Conservation (phyloP, 2,888 invertebrate species). For the Plagodis pulveraria region DNA sequence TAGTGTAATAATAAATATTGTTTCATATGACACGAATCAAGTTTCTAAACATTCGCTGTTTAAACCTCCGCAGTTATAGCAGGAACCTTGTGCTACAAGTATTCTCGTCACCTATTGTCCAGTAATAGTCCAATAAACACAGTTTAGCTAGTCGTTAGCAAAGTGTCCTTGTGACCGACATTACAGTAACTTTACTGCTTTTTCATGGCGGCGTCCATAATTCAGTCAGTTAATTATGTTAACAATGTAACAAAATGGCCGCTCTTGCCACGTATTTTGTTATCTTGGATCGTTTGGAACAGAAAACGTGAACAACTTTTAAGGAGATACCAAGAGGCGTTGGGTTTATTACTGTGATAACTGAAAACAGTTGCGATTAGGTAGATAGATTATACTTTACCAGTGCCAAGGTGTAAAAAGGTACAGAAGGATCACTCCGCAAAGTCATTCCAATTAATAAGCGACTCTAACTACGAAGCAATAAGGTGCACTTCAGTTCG, state of each 20-base stretch:
- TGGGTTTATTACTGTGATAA: background rate
- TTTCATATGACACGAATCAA: too few species aligned
- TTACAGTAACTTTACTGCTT: constrained; percentile 38
- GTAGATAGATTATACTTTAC: too few species aligned
- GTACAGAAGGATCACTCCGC: too few species aligned
- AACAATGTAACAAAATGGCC: constrained; percentile 48
- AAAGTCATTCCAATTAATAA: too few species aligned
- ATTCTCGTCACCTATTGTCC: constrained; percentile 19
- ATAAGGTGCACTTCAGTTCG: too few species aligned
- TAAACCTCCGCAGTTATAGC: background rate
- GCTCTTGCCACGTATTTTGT: constrained; percentile 38
- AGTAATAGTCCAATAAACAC: constrained; percentile 27
- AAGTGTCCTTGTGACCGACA: constrained; percentile 42
- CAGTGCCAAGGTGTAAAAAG: too few species aligned
- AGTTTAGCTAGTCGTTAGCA: constrained; percentile 35
- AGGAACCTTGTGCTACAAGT: constrained; percentile 3
- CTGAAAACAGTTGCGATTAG: too few species aligned
- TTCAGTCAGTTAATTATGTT: constrained; percentile 46
- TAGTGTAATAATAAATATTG: too few species aligned
- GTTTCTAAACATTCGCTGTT: too few species aligned
- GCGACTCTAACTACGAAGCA: too few species aligned
- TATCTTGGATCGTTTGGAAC: constrained; percentile 29
- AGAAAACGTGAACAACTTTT: background rate
- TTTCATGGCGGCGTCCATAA: constrained; percentile 49
- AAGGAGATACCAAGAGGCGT: constrained; percentile 17